Evolutionary conservation across 2,113 vertebrate genomes (phyloP).

Genomic region (Excalfactoria chinensis): DNA sequence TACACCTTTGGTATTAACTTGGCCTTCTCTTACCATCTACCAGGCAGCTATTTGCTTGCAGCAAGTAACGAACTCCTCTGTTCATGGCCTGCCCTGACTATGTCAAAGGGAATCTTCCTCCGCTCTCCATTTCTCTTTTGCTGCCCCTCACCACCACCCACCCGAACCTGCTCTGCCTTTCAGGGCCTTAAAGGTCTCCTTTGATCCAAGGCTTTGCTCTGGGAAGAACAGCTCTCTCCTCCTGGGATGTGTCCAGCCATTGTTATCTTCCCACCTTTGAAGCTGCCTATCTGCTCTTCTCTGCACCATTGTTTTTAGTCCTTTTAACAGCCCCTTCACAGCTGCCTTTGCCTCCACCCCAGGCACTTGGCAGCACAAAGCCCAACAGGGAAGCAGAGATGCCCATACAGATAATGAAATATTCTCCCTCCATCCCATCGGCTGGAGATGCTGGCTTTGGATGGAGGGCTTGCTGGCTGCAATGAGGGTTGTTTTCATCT

Average conservation of each 20-base stretch:
- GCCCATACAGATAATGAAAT: not conserved
- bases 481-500: not conserved
- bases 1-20: not conserved
- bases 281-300: not conserved
- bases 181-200: not conserved
- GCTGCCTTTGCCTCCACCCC: not conserved
- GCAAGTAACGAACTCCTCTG: not conserved
- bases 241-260: constrained; percentile 37
- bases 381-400: not conserved
- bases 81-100: not conserved
- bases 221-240: not conserved
- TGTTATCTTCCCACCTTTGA: constrained; percentile 33
- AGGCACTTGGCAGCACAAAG: constrained; percentile 7
- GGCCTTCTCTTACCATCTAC: not conserved
- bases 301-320: not conserved
- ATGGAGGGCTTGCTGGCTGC: not conserved
- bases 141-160: not conserved
- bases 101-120: not conserved
- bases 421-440: not conserved
- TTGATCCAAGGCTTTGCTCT: constrained; percentile 32
- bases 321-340: constrained; percentile 30
- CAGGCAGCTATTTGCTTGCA: not conserved
- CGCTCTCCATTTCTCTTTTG: not conserved
- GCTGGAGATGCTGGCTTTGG: not conserved
- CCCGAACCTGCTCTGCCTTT: constrained; percentile 12